Evolutionary conservation across 2,113 vertebrate species (phyloP), one percentile per base, ranked within the genome.

Genomic region (Nycticorax nycticorax): DNA sequence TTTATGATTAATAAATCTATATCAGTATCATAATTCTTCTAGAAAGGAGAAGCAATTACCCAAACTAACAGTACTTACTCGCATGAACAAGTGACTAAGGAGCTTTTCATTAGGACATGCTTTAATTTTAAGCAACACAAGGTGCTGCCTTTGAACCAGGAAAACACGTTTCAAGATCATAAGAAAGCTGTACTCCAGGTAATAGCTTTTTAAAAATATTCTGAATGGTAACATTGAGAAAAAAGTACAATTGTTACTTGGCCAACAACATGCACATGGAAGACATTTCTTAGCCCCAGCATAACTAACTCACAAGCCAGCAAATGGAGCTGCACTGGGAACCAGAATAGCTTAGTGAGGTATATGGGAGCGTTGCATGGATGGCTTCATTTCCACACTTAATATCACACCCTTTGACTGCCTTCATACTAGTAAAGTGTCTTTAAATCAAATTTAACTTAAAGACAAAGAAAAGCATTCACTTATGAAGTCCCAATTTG

Each of bases 1-100:
- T 92, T 96, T 98, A 97, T 98, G 97, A 98, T 98, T 98, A 97
- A 98, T 98, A 98, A 98, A 97, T 98, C 94, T 88, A 94, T 98
- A 98, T 98, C 97, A 97, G 95, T 95, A 98, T 97, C 96, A 93
- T 96, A 90, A 89, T 97, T 96, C 93, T 92, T 96, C 50, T 47
- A 73, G 75, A 53, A 64, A 93, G 32, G 60, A 89, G 59, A 93
- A 92, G 41, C 67, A 90, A 88, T 91, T 94, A 92, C 75, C 52
- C 82, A 73, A 96, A 93, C 95, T 93, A 80, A 88, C 56, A 89
- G 74, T 41, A 35, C 33, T 91, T 93, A 35, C 33, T 92, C 52
- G 32, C 95, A 37, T 73, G 82, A 93, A 33, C 78, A 81, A 96
- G 68, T 80, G 78, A 80, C 86, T 86, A 75, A 97, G 67, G 63